These are phyloP conservation scores for Brienomyrus longianalis DNA, from an alignment of 2,113 vertebrate genomes.

Conservation along the genomic window DNA sequence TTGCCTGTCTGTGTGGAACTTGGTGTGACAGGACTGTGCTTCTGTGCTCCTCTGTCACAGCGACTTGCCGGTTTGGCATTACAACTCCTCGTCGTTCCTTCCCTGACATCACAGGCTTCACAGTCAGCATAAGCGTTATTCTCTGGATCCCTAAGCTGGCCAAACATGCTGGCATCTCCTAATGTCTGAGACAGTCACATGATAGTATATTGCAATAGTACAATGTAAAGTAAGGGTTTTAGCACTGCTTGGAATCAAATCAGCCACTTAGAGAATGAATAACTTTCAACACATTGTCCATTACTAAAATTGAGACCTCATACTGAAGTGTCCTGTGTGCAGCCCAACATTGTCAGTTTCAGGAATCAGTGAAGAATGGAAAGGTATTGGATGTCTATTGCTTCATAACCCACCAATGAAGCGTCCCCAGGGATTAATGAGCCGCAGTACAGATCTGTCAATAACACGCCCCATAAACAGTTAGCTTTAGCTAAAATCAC, in stretches of 20 bases:
- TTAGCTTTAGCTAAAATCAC: background rate
- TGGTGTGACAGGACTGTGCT: background rate
- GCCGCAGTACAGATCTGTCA: background rate
- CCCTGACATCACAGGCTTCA: background rate
- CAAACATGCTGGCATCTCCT: background rate
- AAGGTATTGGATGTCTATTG: background rate
- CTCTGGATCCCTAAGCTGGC: background rate
- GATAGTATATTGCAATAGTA: background rate
- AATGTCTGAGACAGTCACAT: background rate
- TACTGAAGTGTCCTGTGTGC: conserved; percentile 13
- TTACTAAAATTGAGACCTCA: background rate
- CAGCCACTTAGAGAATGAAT: background rate
- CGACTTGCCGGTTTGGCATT: background rate
- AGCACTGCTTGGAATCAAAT: background rate
- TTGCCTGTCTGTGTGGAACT: background rate
- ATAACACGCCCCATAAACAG: background rate
- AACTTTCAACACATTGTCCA: background rate
- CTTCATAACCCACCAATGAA: background rate
- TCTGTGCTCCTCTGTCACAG: background rate
- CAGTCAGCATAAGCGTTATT: conserved; percentile 9
- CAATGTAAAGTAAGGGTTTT: background rate
- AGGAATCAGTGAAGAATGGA: background rate
- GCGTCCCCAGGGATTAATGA: background rate
- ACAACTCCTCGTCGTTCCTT: background rate
- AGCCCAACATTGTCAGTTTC: conserved; percentile 9